Evolutionary conservation across 1,140 invertebrate genomes (phyloP).

Genomic region (Diachasma alloeum): DNA sequence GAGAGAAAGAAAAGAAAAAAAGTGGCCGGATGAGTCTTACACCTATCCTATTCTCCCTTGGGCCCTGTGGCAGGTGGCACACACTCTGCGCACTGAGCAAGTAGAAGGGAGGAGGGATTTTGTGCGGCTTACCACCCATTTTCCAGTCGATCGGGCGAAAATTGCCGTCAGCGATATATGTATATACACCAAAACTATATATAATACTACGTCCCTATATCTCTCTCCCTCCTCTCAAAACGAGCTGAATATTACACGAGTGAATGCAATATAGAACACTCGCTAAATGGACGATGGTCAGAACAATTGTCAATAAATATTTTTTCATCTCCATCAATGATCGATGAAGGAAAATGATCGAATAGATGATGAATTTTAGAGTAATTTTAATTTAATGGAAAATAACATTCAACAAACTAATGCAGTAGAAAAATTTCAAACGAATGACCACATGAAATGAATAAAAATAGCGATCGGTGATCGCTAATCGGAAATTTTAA

Average conservation of each 20-base stretch:
- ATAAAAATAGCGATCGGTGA: too few relatives aligned
- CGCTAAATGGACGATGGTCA: too few relatives aligned
- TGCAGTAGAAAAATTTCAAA: too few relatives aligned
- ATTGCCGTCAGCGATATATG: constrained; percentile 1
- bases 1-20: background rate
- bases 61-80: constrained; percentile 31
- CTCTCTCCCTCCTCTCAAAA: background rate
- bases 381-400: too few relatives aligned
- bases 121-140: constrained; percentile 22
- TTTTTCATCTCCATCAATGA: too few relatives aligned
- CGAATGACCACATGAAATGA: too few relatives aligned
- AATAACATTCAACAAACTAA: too few relatives aligned
- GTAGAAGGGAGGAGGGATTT: background rate
- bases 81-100: background rate
- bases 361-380: too few relatives aligned
- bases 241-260: background rate
- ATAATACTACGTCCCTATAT: too few relatives aligned
- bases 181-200: background rate
- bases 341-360: too few relatives aligned
- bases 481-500: too few relatives aligned
- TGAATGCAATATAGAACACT: background rate
- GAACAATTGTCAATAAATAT: too few relatives aligned
- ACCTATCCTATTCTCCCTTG: background rate
- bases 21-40: background rate
- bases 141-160: constrained; percentile 26